Percentiles rank a stretch among this genome's conserved stretches.
These are phyloP conservation scores for Drosophila aldrichi DNA, from an alignment of 2,888 invertebrate species.

Conservation along the genomic window DNA sequence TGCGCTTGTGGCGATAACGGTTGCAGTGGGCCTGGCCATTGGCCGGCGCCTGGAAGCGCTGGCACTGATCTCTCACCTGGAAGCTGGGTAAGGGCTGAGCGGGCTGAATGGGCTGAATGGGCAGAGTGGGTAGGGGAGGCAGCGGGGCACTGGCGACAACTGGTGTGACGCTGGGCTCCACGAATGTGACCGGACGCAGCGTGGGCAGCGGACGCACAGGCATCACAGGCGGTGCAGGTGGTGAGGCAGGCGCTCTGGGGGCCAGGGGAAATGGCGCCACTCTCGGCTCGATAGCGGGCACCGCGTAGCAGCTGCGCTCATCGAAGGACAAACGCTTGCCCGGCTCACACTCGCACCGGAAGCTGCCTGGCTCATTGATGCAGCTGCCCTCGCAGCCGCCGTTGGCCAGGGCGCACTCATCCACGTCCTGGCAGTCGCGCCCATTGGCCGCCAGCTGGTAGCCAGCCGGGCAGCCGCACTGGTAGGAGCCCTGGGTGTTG, in stretches of 20 bases:
- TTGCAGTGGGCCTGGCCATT: constrained; percentile 84
- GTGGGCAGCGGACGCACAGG: constrained; percentile 33
- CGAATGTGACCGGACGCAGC: constrained; percentile 7
- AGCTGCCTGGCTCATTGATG: constrained; percentile 86
- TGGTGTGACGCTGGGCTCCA: not conserved
- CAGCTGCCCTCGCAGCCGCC: constrained; percentile 85
- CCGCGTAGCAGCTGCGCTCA: constrained; percentile 60
- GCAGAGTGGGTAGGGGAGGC: not conserved
- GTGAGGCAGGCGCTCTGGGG: not conserved
- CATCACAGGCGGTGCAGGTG: constrained; percentile 1
- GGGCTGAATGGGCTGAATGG: not conserved
- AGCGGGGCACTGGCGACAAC: not conserved
- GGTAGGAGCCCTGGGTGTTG: constrained; percentile 86
- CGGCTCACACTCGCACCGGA: constrained; percentile 86
- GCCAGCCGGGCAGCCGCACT: constrained; percentile 88
- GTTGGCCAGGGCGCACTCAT: constrained; percentile 86
- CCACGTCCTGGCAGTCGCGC: constrained; percentile 86
- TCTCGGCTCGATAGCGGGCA: constrained; percentile 28
- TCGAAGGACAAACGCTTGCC: constrained; percentile 83
- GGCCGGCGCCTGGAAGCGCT: constrained; percentile 76
- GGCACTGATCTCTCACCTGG: constrained; percentile 82
- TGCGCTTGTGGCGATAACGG: constrained; percentile 83
- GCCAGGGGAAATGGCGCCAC: not conserved
- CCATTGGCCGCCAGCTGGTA: constrained; percentile 85
- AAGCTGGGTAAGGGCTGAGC: not conserved